Evolutionary conservation across 2,113 vertebrate species (phyloP).

Genomic region (Narcine bancroftii): DNA sequence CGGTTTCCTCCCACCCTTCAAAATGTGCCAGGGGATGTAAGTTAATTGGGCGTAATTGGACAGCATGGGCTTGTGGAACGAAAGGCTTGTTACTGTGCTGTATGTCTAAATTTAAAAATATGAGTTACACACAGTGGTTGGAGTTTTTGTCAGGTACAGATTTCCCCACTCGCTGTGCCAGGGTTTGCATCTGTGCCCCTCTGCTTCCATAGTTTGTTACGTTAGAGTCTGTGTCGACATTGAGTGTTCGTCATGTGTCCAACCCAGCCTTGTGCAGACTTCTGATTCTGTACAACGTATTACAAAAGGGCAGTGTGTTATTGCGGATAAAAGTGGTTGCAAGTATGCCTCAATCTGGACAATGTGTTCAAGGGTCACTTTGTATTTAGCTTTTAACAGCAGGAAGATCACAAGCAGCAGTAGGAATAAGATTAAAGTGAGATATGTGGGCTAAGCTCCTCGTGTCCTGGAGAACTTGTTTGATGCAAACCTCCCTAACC

Average conservation of each 20-base stretch:
- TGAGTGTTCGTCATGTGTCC: not conserved
- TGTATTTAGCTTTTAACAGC: not conserved
- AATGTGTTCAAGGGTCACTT: not conserved
- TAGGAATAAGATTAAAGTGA: not conserved
- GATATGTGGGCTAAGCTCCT: not conserved
- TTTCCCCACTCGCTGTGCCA: not conserved
- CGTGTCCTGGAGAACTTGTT: not conserved
- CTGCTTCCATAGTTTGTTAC: not conserved
- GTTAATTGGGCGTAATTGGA: too few species aligned
- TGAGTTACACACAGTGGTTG: too few species aligned
- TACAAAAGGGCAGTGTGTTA: not conserved
- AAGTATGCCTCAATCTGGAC: not conserved
- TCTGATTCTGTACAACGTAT: not conserved
- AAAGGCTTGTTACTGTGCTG: too few species aligned
- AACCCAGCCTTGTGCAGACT: not conserved
- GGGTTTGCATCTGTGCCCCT: not conserved
- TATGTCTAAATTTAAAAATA: too few species aligned
- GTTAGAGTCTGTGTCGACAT: too few species aligned
- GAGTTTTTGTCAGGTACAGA: not conserved
- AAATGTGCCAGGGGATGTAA: too few species aligned
- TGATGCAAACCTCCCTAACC: not conserved
- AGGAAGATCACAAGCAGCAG: not conserved
- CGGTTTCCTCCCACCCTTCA: too few species aligned
- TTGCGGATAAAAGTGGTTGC: too few species aligned
- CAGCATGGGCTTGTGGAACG: too few species aligned